Percentiles rank a stretch among this genome's conserved stretches.
These are phyloP conservation scores for Vultur gryphus DNA, from an alignment of 2,797 vertebrate species.

Conservation along the genomic window DNA sequence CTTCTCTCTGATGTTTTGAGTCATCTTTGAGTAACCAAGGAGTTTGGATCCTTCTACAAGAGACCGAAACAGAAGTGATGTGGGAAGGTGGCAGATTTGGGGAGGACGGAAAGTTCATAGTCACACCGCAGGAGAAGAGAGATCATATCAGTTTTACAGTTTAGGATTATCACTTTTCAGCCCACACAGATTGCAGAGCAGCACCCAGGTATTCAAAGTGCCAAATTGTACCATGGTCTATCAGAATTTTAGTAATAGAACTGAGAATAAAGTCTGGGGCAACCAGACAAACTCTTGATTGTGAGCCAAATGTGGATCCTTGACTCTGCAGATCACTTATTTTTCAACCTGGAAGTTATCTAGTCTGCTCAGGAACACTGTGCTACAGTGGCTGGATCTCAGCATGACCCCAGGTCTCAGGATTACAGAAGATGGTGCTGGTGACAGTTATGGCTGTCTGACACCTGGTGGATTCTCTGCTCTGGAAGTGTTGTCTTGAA, in stretches of 20 bases:
- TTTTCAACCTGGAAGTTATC: neutral
- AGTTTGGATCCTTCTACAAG: neutral
- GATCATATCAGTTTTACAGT: neutral
- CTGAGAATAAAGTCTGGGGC: neutral
- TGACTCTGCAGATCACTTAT: neutral
- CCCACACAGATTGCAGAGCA: neutral
- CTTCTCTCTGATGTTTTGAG: neutral
- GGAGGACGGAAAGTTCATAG: neutral
- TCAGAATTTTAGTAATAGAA: neutral
- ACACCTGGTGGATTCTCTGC: neutral
- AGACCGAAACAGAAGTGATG: neutral
- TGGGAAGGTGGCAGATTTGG: neutral
- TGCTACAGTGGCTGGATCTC: neutral
- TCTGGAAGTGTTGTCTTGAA: neutral
- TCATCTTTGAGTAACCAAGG: neutral
- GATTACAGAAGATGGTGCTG: neutral
- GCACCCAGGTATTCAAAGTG: neutral
- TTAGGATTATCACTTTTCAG: neutral
- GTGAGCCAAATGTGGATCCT: neutral
- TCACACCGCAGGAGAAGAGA: neutral
- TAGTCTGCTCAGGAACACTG: neutral
- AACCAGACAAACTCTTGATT: neutral
- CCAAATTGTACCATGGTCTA: neutral
- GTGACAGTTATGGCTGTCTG: neutral
- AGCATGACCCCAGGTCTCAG: neutral